Base-by-base conservation (phyloP, 2,888 invertebrate genomes). In the Stenoptilia bipunctidactyla region DNA sequence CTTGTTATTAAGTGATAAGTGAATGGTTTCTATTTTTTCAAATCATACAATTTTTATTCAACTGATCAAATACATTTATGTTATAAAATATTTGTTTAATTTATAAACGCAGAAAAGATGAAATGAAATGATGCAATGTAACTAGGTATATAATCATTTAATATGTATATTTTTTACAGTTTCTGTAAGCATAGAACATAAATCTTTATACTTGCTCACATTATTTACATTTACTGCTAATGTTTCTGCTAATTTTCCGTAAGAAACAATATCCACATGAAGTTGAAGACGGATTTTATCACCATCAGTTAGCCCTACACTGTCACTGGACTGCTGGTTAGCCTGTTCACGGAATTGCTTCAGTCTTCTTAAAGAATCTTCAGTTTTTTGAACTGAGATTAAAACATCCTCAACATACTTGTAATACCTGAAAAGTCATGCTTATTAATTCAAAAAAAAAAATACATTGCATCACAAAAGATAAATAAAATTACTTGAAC, bases 201-300 rank as follows among this genome's bases (percentile, higher is more conserved):
- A 72, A 46, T 89, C 88, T 39, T 75, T 65, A 48, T 90, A 75
- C 58, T 88, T 87, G 34, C 86, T 84, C 44, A 91, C 79, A 59
- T 80, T 85, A 47, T 80, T 64, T 55, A 85, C 75, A 63, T 85
- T 66, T 40, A 90, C 70, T 36, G 73, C 71, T 14, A 89, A 63
- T n/a, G 80, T 73, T 41, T 83, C 75, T 20, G 89, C 84, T 60
- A 89, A 87, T 49, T 85, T 77, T 12, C 88, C 87, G 69, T 93
- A 97, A 47, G 88, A 86, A 34, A 87, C 85, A 1, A 96, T 93
- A 75, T 98, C 98, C 13, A 96, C 88, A 51, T 91, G 89, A 25
- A 98, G 86, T 66, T 98, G 98, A 42, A 92, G 85, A 35, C 97
- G 87, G 61, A 98, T 98, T 79, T 98, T 98, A 63, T 96, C 95